A percentile compares a stretch with the other conserved stretches of the same genome.
phyloP scores from a whole-genome alignment of 2,113 vertebrate species.

The Clarias batrachus region DNA sequence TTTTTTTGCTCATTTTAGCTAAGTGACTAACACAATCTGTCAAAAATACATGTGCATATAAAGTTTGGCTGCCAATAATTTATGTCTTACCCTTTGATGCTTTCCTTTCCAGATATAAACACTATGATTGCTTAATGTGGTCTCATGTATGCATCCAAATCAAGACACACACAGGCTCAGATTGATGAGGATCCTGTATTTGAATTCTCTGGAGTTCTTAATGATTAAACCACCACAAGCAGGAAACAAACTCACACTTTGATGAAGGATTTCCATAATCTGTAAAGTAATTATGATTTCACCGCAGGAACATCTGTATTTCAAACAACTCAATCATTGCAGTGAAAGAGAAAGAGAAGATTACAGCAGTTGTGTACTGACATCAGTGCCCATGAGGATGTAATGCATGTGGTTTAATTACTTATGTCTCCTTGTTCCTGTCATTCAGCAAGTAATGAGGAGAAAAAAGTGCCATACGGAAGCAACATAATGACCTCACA shows the following conservation, averaged over 20 bases:
- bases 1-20: not conserved
- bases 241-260: constrained; percentile 43
- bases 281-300: constrained; percentile 57
- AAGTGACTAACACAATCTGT: not conserved
- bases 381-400: not conserved
- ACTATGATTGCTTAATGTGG: not conserved
- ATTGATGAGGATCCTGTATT: constrained; percentile 28
- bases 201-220: not conserved
- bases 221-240: constrained; percentile 28
- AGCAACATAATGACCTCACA: not conserved
- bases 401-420: not conserved
- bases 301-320: constrained; percentile 49
- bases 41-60: not conserved
- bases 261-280: constrained; percentile 60
- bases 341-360: constrained; percentile 27
- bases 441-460: constrained; percentile 12
- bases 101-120: not conserved
- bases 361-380: constrained; percentile 31
- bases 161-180: not conserved
- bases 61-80: not conserved
- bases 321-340: constrained; percentile 37
- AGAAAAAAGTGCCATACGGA: not conserved
- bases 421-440: constrained; percentile 25
- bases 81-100: not conserved
- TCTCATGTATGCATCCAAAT: not conserved